phyloP scores from a whole-genome alignment of 1,140 invertebrate species.

The Stegodyphus dumicola region DNA sequence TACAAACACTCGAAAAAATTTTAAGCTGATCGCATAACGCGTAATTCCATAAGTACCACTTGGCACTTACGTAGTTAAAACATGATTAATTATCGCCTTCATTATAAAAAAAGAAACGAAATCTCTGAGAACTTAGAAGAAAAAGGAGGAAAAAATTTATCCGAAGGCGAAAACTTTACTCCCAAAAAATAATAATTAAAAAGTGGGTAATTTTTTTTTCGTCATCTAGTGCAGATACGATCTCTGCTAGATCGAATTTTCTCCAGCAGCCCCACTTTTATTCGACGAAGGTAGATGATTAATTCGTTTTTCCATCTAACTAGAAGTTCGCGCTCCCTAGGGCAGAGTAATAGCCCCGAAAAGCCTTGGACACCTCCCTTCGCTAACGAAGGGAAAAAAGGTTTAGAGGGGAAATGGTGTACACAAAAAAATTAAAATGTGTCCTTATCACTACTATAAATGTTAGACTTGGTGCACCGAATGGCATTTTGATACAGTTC shows the following conservation, averaged over 20 bases:
- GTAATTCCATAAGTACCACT: conserved; percentile 12
- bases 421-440: too few species aligned
- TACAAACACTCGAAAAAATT: background rate
- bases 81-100: conserved; percentile 50
- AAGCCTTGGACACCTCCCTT: background rate
- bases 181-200: conserved; percentile 43
- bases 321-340: conserved; percentile 1
- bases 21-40: conserved; percentile 21
- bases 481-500: too few species aligned
- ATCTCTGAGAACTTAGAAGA: background rate
- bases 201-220: background rate
- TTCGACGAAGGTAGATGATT: conserved; percentile 17
- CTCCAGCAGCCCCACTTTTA: conserved; percentile 29
- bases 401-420: too few species aligned
- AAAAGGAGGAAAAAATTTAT: background rate
- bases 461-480: too few species aligned
- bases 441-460: too few species aligned
- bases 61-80: conserved; percentile 20
- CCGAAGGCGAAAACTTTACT: conserved; percentile 14
- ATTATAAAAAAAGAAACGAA: conserved; percentile 22
- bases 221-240: conserved; percentile 7
- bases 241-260: conserved; percentile 38
- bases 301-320: conserved; percentile 37
- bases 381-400: too few species aligned
- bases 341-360: conserved; percentile 32